These are phyloP conservation scores for Ctenodactylus gundi DNA, from an alignment of 2,113 vertebrate species.

Conservation along the genomic window DNA sequence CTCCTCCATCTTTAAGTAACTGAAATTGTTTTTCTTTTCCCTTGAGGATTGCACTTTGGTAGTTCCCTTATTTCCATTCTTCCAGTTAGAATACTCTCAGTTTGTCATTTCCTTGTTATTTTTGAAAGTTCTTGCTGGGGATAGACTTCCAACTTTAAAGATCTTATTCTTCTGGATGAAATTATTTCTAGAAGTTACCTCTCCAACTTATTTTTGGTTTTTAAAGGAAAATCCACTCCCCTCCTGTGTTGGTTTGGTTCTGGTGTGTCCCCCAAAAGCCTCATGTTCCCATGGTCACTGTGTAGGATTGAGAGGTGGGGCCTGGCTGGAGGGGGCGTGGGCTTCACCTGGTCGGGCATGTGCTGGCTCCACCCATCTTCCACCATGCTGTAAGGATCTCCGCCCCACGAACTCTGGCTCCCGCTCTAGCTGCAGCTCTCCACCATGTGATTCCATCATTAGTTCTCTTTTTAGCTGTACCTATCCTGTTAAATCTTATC, in stretches of 20 bases:
- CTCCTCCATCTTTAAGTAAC: neutral
- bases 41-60: neutral
- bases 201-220: neutral
- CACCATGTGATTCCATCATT: too few species aligned
- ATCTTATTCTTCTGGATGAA: neutral
- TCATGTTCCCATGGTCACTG: too few species aligned
- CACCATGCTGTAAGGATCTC: too few species aligned
- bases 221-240: neutral
- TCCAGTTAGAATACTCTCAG: neutral
- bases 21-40: neutral
- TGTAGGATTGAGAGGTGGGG: too few species aligned
- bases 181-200: neutral
- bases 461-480: neutral
- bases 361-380: too few species aligned
- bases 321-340: too few species aligned
- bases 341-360: too few species aligned
- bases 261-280: too few species aligned
- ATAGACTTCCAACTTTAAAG: neutral
- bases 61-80: neutral
- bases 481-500: neutral
- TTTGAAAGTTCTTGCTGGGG: neutral
- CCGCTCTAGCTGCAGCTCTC: too few species aligned
- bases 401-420: too few species aligned
- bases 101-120: neutral
- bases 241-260: too few species aligned